Percentiles rank a stretch among this genome's conserved stretches.
Conservation (phyloP, 2,888 invertebrate species). For the Caenorhabditis sulstoni region DNA sequence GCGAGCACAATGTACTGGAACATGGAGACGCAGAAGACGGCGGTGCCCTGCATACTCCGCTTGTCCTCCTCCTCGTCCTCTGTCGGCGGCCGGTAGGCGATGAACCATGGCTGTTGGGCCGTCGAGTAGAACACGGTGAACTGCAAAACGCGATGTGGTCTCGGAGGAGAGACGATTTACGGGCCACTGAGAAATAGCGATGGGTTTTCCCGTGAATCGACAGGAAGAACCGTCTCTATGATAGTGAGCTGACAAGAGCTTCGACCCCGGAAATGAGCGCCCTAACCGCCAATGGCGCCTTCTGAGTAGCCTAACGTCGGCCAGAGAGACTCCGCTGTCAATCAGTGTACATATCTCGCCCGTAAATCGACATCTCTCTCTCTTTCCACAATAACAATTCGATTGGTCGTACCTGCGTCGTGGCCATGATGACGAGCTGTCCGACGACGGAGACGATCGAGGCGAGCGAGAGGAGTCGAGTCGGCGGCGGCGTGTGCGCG, state of each 20-base stretch:
- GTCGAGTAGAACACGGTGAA: constrained; percentile 75
- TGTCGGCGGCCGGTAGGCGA: constrained; percentile 81
- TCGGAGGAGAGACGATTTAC: no score
- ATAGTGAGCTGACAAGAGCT: no score
- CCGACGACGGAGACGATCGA: constrained; percentile 86
- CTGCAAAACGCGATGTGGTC: constrained; percentile 51
- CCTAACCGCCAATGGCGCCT: no score
- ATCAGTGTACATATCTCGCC: no score
- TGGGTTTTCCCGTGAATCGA: no score
- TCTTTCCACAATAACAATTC: no score
- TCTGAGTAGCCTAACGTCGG: no score
- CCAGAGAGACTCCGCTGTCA: no score
- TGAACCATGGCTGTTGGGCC: constrained; percentile 77
- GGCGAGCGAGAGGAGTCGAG: constrained; percentile 84
- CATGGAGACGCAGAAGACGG: constrained; percentile 86
- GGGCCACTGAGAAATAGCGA: no score
- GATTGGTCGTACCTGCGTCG: constrained; percentile 85
- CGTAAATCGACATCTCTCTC: no score
- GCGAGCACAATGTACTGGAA: constrained; percentile 88
- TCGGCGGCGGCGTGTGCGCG: constrained; percentile 74
- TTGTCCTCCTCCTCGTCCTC: constrained; percentile 83
- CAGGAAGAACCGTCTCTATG: no score
- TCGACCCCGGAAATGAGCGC: no score
- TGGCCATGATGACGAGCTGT: constrained; percentile 86
- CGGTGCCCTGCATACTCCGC: constrained; percentile 88